Conservation (phyloP, 2,888 invertebrate genomes). For the Homarus gammarus region DNA sequence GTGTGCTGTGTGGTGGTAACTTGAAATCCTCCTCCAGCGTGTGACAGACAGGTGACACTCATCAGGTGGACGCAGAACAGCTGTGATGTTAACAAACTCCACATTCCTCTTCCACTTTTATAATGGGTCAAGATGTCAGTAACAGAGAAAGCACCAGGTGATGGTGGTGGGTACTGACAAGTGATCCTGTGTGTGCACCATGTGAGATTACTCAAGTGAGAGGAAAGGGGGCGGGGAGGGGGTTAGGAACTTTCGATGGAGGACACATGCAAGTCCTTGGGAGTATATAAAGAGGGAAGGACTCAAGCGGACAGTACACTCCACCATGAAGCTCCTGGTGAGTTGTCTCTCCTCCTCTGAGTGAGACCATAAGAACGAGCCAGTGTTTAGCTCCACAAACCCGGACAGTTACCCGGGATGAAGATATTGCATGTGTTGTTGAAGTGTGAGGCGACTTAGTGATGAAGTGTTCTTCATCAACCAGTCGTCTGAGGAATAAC, state of each 20-base stretch:
- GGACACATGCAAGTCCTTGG: background rate
- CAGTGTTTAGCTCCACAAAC: background rate
- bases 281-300: background rate
- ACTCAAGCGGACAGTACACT: background rate
- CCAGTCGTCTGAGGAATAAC: too few species aligned
- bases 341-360: background rate
- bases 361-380: background rate
- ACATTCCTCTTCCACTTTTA: too few species aligned
- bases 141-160: background rate
- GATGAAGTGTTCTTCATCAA: too few species aligned
- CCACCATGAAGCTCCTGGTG: slow-evolving; percentile 15
- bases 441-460: too few species aligned
- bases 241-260: background rate
- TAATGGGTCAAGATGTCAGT: background rate
- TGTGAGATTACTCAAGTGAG: background rate
- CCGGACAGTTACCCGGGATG: background rate
- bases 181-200: background rate
- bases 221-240: background rate
- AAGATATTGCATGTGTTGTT: too few species aligned
- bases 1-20: too few species aligned
- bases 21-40: too few species aligned
- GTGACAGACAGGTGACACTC: too few species aligned
- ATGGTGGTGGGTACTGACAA: background rate
- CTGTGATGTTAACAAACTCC: too few species aligned
- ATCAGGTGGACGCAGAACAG: too few species aligned